Evolutionary conservation across 2,888 invertebrate genomes (phyloP).

Genomic region (Agrotis clavis): DNA sequence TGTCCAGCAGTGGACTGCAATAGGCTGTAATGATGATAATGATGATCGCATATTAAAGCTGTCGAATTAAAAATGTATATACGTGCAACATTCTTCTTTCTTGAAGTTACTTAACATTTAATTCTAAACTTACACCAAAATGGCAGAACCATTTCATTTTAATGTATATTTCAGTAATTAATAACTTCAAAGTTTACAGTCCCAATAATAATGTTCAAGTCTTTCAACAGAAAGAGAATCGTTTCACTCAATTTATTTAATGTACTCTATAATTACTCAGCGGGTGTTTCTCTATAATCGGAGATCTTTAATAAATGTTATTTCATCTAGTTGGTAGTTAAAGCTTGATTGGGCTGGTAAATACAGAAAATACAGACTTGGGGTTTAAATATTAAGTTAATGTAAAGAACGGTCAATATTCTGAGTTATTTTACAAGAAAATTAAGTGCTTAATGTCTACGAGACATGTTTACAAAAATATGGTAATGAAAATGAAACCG

Average conservation of each 20-base stretch:
- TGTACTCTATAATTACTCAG: constrained; percentile 50
- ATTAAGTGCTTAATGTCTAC: too few relatives aligned
- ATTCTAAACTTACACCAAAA: constrained; percentile 5
- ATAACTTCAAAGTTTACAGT: constrained; percentile 41
- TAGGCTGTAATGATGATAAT: too few relatives aligned
- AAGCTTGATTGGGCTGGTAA: constrained; percentile 7
- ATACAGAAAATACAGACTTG: not conserved
- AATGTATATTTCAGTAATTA: constrained; percentile 40
- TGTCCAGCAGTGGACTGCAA: too few relatives aligned
- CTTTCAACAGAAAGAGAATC: constrained; percentile 31
- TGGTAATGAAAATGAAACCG: too few relatives aligned
- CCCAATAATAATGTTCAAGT: constrained; percentile 34
- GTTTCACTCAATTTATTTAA: constrained; percentile 52
- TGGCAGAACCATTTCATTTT: not conserved
- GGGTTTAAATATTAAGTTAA: not conserved
- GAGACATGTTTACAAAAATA: too few relatives aligned
- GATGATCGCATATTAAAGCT: not conserved
- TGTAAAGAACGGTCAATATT: too few relatives aligned
- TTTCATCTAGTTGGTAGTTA: constrained; percentile 27
- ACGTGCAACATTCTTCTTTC: too few relatives aligned
- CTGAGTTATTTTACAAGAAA: too few relatives aligned
- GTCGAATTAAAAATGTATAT: not conserved
- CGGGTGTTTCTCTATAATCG: constrained; percentile 29
- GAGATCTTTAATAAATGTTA: constrained; percentile 47
- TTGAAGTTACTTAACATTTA: not conserved